Conservation (phyloP, 2,797 vertebrate genomes). For the Sebastes elongatus region DNA sequence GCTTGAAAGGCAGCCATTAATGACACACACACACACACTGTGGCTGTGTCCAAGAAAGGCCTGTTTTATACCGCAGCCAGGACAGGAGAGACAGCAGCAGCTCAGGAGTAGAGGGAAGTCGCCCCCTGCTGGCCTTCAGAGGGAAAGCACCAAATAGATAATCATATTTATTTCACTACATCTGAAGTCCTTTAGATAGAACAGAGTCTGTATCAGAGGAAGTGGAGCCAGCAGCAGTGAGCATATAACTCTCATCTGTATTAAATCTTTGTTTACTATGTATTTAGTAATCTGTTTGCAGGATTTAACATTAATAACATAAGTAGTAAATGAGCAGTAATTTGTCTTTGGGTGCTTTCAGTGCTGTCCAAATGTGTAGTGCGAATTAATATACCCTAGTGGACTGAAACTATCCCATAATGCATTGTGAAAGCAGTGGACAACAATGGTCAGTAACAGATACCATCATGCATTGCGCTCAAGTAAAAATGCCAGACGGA, state of each 20-base stretch:
- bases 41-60: conserved; percentile 25
- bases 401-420: no score
- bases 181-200: background rate
- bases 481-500: no score
- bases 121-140: conserved; percentile 65
- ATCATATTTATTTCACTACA: background rate
- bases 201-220: background rate
- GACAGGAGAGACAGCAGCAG: background rate
- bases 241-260: background rate
- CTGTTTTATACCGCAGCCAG: conserved; percentile 22
- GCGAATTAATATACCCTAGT: no score
- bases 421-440: no score
- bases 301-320: background rate
- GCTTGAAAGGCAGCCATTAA: conserved; percentile 68
- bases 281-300: background rate
- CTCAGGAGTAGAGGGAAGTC: conserved; percentile 37
- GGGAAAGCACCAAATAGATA: background rate
- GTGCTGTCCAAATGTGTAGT: no score
- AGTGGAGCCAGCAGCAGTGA: background rate
- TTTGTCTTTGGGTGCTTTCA: no score
- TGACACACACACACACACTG: conserved; percentile 25
- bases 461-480: fast-evolving
- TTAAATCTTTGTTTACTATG: background rate
- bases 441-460: no score
- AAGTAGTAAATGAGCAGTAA: no score